Evolutionary conservation across 2,113 vertebrate species (phyloP).

Genomic region (Tenebrosternarchus preto): DNA sequence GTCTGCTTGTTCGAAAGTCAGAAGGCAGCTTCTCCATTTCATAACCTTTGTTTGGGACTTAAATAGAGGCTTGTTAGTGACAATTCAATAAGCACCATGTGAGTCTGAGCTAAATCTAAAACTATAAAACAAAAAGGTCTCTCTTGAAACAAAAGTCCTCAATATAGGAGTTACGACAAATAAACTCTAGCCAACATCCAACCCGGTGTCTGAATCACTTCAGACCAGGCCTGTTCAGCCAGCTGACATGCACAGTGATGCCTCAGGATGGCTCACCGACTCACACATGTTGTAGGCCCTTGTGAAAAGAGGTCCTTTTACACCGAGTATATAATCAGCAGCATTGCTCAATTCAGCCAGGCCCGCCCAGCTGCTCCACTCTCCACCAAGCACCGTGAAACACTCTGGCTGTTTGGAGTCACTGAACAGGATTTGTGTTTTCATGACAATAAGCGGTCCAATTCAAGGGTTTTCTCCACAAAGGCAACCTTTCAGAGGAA

Average conservation of each 20-base stretch:
- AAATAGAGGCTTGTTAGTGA: not conserved
- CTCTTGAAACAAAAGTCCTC: not conserved
- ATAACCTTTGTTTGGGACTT: not conserved
- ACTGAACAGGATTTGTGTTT: no score
- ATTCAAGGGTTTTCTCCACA: not conserved
- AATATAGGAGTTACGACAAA: not conserved
- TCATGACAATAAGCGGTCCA: no score
- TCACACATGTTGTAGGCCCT: not conserved
- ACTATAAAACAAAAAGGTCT: constrained; percentile 22
- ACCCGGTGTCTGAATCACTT: no score
- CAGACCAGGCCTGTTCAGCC: no score
- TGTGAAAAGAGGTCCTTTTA: not conserved
- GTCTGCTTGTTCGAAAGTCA: not conserved
- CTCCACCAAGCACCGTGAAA: not conserved
- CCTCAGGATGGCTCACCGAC: not conserved
- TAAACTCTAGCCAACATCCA: not conserved
- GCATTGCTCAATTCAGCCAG: not conserved
- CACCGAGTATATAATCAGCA: not conserved
- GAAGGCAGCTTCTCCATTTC: not conserved
- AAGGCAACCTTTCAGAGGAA: not conserved
- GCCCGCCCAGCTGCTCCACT: not conserved
- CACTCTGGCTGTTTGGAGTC: not conserved
- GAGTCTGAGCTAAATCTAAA: not conserved
- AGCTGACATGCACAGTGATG: not conserved
- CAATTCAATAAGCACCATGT: constrained; percentile 27